Conservation (phyloP, 2,113 vertebrate species). For the Aleadryas rufinucha region DNA sequence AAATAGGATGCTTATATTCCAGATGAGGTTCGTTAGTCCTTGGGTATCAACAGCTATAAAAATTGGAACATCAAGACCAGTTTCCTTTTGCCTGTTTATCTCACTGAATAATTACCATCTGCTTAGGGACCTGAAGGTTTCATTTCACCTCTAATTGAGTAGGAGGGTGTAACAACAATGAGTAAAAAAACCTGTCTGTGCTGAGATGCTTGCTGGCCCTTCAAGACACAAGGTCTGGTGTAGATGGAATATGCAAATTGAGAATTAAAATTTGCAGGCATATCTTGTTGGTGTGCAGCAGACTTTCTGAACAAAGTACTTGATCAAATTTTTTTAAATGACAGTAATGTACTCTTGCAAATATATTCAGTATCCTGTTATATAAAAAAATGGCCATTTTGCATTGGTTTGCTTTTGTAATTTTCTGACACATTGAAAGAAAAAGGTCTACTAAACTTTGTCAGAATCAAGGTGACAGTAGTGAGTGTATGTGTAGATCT, state of each 20-base stretch:
- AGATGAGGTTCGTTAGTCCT: background rate
- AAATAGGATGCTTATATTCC: background rate
- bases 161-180: background rate
- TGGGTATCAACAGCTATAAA: background rate
- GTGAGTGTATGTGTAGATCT: background rate
- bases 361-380: background rate
- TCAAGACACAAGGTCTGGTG: background rate
- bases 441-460: background rate
- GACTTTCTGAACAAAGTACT: background rate
- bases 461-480: background rate
- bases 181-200: background rate
- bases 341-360: background rate
- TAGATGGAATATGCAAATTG: background rate
- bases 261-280: background rate
- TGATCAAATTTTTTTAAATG: background rate
- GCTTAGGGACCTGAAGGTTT: background rate
- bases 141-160: background rate
- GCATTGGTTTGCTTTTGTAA: background rate
- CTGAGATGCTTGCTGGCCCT: background rate
- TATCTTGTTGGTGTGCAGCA: background rate
- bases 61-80: background rate
- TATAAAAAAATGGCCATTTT: background rate
- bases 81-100: background rate
- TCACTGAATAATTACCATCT: background rate
- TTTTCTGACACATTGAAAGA: background rate